Evolutionary conservation across 1,140 invertebrate genomes (phyloP).

Genomic region (Homalodisca vitripennis): DNA sequence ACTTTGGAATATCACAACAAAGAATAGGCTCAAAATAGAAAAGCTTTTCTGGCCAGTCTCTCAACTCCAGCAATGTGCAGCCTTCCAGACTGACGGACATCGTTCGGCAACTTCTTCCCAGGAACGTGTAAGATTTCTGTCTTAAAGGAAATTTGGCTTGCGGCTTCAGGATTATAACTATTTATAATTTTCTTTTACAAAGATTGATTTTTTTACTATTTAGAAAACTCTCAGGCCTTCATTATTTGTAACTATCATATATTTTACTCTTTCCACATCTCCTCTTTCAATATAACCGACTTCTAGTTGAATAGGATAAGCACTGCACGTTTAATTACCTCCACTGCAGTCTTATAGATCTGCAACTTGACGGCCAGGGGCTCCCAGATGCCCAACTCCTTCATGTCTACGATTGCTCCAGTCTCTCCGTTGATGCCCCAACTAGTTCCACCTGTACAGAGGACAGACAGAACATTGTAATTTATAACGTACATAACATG

Average conservation of each 20-base stretch:
- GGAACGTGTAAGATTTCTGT: too few relatives aligned
- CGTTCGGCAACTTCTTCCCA: too few relatives aligned
- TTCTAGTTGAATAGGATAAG: not conserved
- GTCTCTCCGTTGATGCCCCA: constrained; percentile 96
- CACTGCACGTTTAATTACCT: constrained; percentile 53
- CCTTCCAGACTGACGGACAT: too few relatives aligned
- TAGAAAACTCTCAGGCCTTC: not conserved
- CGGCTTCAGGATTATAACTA: not conserved
- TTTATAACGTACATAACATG: not conserved
- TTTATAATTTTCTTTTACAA: not conserved
- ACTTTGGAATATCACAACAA: too few relatives aligned
- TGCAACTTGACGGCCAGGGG: constrained; percentile 94
- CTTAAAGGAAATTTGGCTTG: not conserved
- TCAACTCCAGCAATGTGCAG: too few relatives aligned
- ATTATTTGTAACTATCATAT: not conserved
- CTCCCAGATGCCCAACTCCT: constrained; percentile 89
- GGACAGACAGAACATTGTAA: not conserved
- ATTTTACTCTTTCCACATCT: not conserved
- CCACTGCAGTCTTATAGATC: constrained; percentile 96
- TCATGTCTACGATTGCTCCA: constrained; percentile 92
- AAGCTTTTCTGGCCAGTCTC: too few relatives aligned
- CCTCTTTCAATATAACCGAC: not conserved
- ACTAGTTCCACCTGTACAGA: constrained; percentile 49
- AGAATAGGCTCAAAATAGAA: too few relatives aligned
- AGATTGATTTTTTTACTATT: not conserved